Evolutionary conservation across 2,113 vertebrate genomes (phyloP).

Genomic region (Glaucidium brasilianum): DNA sequence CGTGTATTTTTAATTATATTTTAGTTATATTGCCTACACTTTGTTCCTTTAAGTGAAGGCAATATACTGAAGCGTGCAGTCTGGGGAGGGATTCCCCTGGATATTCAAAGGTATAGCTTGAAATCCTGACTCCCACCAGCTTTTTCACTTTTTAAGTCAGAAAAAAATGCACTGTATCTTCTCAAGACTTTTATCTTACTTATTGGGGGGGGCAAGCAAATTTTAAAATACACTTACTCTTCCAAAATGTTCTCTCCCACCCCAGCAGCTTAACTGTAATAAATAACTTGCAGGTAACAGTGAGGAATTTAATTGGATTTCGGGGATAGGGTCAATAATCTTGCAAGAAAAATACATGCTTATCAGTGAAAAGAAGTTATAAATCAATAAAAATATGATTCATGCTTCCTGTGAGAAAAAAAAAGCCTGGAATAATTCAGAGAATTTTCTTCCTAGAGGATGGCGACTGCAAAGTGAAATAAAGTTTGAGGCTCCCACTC

Average conservation of each 20-base stretch:
- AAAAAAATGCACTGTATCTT: not conserved
- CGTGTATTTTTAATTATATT: not conserved
- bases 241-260: not conserved
- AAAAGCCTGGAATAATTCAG: not conserved
- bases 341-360: not conserved
- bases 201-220: not conserved
- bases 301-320: not conserved
- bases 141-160: not conserved
- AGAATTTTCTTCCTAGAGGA: not conserved
- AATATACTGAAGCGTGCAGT: fast-evolving
- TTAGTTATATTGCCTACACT: not conserved
- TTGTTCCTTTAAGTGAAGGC: not conserved
- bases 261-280: not conserved
- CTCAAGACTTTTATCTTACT: not conserved
- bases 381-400: not conserved
- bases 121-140: not conserved
- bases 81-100: not conserved
- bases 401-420: not conserved
- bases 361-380: not conserved
- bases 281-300: not conserved
- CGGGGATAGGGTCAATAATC: not conserved
- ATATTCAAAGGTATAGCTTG: not conserved
- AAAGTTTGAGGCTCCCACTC: not conserved
- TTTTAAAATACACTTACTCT: not conserved
- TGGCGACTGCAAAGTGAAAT: not conserved